phyloP scores from a whole-genome alignment of 1,140 invertebrate genomes.

The Adoxophyes honmai region DNA sequence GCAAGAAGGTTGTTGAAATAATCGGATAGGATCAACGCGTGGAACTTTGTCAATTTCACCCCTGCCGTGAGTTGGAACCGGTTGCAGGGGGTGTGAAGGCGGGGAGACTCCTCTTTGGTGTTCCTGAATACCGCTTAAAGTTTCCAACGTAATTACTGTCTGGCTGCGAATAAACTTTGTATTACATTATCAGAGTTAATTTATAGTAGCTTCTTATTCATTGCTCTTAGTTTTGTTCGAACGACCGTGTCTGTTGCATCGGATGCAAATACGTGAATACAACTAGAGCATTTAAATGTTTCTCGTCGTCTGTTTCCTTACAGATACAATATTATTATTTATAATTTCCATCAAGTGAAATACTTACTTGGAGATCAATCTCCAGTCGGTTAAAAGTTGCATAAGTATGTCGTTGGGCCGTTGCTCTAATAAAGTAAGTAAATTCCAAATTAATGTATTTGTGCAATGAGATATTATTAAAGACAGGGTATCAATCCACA shows the following conservation, averaged over 20 bases:
- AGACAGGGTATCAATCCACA: too few species aligned
- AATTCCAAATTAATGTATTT: too few species aligned
- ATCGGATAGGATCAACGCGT: slow-evolving; percentile 49
- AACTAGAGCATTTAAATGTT: too few species aligned
- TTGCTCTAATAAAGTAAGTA: too few species aligned
- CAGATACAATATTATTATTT: too few species aligned
- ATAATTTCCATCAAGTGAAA: too few species aligned
- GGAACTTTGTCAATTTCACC: slow-evolving; percentile 62
- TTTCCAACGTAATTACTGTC: slow-evolving; percentile 71
- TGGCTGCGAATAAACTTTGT: slow-evolving; percentile 72
- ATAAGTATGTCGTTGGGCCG: too few species aligned
- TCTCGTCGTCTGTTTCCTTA: too few species aligned
- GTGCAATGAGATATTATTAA: too few species aligned
- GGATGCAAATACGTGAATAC: slow-evolving; percentile 5
- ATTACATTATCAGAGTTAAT: slow-evolving; percentile 71
- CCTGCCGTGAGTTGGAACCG: slow-evolving; percentile 46
- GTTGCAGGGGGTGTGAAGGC: slow-evolving; percentile 38
- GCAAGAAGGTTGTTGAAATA: slow-evolving; percentile 57
- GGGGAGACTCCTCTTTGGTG: slow-evolving; percentile 42
- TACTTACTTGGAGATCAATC: too few species aligned
- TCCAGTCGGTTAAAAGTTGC: too few species aligned
- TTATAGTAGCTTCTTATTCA: slow-evolving; percentile 70
- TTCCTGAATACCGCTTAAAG: slow-evolving; percentile 68
- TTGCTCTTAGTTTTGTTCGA: slow-evolving; percentile 55
- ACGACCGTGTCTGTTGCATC: slow-evolving; percentile 36